These are phyloP conservation scores for Clunio marinus DNA, from an alignment of 2,888 invertebrate genomes.

Conservation along the genomic window DNA sequence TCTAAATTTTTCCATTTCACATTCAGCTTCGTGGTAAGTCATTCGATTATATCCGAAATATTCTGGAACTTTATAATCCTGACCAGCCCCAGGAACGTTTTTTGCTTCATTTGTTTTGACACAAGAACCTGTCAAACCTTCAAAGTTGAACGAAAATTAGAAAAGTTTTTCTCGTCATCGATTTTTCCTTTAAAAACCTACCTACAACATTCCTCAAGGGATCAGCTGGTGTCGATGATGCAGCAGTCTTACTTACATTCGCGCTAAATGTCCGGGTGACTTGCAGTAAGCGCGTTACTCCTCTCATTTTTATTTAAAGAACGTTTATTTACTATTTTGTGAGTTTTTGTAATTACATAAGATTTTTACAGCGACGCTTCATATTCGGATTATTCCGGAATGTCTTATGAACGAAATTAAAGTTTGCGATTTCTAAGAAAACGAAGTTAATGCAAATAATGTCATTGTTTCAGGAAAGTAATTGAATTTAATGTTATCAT, in stretches of 20 bases:
- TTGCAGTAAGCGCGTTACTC: background rate
- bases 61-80: constrained; percentile 79
- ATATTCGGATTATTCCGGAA: background rate
- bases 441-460: too few relatives aligned
- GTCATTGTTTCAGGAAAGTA: too few relatives aligned
- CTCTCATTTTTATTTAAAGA: background rate
- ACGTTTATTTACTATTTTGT: constrained; percentile 7
- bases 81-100: constrained; percentile 15
- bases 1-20: constrained; percentile 75
- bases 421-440: too few relatives aligned
- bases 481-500: too few relatives aligned
- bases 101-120: constrained; percentile 10
- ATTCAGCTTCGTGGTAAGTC: constrained; percentile 79
- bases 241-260: background rate
- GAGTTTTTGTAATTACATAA: background rate
- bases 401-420: background rate
- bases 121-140: background rate
- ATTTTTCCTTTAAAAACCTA: background rate
- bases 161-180: background rate
- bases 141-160: background rate
- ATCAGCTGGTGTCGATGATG: background rate
- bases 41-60: constrained; percentile 75
- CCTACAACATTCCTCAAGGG: constrained; percentile 29
- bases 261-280: background rate
- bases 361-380: background rate